Evolutionary conservation across 2,888 invertebrate genomes (phyloP).

Genomic region (Acheta domesticus): DNA sequence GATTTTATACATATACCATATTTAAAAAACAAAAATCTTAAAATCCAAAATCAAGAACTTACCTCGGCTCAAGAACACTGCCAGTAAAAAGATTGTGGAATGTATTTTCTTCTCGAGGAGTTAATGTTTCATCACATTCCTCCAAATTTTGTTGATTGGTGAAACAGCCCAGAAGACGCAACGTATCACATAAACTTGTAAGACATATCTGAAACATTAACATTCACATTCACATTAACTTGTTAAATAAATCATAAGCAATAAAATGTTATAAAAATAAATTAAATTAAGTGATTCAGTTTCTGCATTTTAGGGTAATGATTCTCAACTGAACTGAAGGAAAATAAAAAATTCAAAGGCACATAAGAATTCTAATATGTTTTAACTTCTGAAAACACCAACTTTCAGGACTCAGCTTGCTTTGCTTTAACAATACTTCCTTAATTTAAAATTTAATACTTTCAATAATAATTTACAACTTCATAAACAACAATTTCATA

Average conservation of each 20-base stretch:
- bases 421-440: too few relatives aligned
- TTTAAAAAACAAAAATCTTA: too few relatives aligned
- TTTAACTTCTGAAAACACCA: too few relatives aligned
- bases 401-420: too few relatives aligned
- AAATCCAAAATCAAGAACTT: conserved; percentile 37
- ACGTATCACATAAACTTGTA: conserved; percentile 88
- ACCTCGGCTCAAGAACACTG: conserved; percentile 68
- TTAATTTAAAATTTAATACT: too few relatives aligned
- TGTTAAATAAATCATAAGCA: conserved; percentile 23
- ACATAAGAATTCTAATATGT: too few relatives aligned
- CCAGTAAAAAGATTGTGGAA: conserved; percentile 76
- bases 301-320: too few relatives aligned
- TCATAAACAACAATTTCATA: too few relatives aligned
- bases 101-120: conserved; percentile 46
- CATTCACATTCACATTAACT: conserved; percentile 21
- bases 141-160: conserved; percentile 53
- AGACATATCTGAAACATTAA: conserved; percentile 70
- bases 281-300: not conserved
- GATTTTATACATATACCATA: too few relatives aligned
- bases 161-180: conserved; percentile 91
- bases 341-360: too few relatives aligned
- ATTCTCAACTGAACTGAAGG: too few relatives aligned
- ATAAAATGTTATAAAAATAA: not conserved
- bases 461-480: too few relatives aligned
- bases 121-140: conserved; percentile 49